Conservation (phyloP, 2,113 vertebrate species). For the Sinocyclocheilus rhinocerous region DNA sequence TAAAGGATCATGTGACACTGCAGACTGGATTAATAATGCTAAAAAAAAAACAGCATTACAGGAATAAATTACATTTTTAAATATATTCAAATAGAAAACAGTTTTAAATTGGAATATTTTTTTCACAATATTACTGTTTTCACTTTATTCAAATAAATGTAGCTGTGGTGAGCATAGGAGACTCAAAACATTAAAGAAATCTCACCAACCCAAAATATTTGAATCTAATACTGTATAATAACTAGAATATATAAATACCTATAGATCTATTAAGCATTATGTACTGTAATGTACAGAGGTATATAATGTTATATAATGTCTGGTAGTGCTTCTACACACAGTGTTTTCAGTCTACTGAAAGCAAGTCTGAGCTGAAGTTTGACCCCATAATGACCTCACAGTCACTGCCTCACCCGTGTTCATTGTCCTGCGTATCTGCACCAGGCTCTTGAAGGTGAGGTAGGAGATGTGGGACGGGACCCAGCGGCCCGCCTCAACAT, state of each 20-base stretch:
- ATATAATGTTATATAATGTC: not conserved
- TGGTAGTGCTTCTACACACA: not conserved
- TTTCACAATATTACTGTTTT: not conserved
- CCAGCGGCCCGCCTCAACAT: too few species aligned
- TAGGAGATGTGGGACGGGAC: too few species aligned
- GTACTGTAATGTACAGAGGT: not conserved
- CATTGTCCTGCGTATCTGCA: too few species aligned
- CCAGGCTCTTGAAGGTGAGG: too few species aligned
- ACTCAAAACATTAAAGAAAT: not conserved
- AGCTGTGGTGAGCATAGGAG: not conserved
- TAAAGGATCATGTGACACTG: too few species aligned
- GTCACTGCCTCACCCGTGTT: not conserved
- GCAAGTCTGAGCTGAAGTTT: not conserved
- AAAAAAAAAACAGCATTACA: too few species aligned
- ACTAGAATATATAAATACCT: too few species aligned
- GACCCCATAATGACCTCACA: not conserved
- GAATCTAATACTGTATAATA: not conserved
- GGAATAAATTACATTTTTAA: too few species aligned
- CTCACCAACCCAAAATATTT: not conserved
- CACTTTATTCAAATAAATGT: not conserved
- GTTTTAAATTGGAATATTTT: not conserved
- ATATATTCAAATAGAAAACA: too few species aligned
- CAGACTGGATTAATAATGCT: too few species aligned
- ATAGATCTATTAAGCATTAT: not conserved
- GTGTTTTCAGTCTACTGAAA: not conserved